These are phyloP conservation scores for Molorchus minor DNA, from an alignment of 2,888 invertebrate genomes.

Conservation along the genomic window DNA sequence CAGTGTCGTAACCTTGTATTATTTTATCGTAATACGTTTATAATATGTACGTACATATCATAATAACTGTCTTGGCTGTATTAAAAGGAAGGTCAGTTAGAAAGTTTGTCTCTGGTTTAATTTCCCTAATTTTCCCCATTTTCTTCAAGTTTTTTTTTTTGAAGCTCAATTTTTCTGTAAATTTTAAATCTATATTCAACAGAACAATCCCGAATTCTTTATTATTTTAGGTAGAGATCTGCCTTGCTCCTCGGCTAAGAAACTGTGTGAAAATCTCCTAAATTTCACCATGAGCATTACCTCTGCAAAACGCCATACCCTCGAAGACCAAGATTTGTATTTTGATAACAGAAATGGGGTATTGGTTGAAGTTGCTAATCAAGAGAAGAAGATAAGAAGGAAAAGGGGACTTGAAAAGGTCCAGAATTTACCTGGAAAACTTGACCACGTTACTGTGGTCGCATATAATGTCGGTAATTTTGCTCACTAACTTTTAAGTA, in stretches of 20 bases:
- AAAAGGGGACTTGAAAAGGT: conserved; percentile 78
- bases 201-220: too few relatives aligned
- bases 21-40: too few relatives aligned
- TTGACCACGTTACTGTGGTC: conserved; percentile 88
- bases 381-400: conserved; percentile 74
- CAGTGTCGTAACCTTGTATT: too few relatives aligned
- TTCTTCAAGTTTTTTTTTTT: too few relatives aligned
- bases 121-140: too few relatives aligned
- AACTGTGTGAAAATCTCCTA: conserved; percentile 76
- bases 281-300: conserved; percentile 84
- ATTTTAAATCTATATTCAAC: neutral
- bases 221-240: conserved; percentile 62
- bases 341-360: conserved; percentile 68
- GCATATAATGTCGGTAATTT: conserved; percentile 76
- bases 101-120: too few relatives aligned
- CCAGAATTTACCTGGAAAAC: conserved; percentile 79
- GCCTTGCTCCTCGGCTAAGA: conserved; percentile 70
- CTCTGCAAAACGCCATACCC: conserved; percentile 80
- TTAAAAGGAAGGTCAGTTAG: too few relatives aligned
- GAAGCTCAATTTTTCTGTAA: too few relatives aligned
- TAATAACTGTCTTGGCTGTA: too few relatives aligned
- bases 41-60: too few relatives aligned
- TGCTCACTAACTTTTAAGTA: conserved; percentile 20
- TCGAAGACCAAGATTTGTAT: conserved; percentile 84
- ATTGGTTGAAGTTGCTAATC: conserved; percentile 68